These are phyloP conservation scores for Coleophora flavipennella DNA, from an alignment of 2,888 invertebrate genomes.

Conservation along the genomic window DNA sequence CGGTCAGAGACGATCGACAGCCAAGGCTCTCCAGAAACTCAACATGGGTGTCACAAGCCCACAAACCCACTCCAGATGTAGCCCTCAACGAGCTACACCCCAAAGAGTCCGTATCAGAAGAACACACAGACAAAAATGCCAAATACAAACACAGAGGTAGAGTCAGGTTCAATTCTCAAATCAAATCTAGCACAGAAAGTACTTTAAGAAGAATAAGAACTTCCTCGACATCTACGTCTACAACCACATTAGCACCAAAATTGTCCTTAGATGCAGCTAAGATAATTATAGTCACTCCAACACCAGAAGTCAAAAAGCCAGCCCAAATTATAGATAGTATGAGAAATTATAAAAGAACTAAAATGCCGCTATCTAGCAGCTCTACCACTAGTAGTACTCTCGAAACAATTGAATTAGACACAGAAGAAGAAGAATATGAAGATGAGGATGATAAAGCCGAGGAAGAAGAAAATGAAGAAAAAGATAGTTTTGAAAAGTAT, in stretches of 20 bases:
- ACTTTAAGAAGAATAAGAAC: slow-evolving; percentile 24
- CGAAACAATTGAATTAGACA: slow-evolving; percentile 23
- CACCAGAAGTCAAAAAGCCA: slow-evolving; percentile 51
- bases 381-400: slow-evolving; percentile 28
- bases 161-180: slow-evolving; percentile 37
- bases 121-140: slow-evolving; percentile 59
- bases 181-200: slow-evolving; percentile 40
- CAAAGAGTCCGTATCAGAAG: slow-evolving; percentile 48
- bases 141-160: slow-evolving; percentile 65
- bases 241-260: slow-evolving; percentile 14
- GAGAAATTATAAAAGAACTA: slow-evolving; percentile 49
- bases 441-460: slow-evolving; percentile 23
- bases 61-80: slow-evolving; percentile 41
- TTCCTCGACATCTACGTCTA: slow-evolving; percentile 28
- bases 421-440: slow-evolving; percentile 25
- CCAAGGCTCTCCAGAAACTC: slow-evolving; percentile 33
- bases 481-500: slow-evolving; percentile 52
- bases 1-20: slow-evolving; percentile 36
- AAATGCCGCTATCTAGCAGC: slow-evolving; percentile 37
- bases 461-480: slow-evolving; percentile 41
- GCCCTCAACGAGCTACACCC: slow-evolving; percentile 55
- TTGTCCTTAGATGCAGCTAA: slow-evolving; percentile 35
- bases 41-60: slow-evolving; percentile 32
- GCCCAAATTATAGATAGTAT: slow-evolving; percentile 54
- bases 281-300: slow-evolving; percentile 55